phyloP scores from a whole-genome alignment of 2,888 invertebrate genomes.

The Cantharis flavilabris region DNA sequence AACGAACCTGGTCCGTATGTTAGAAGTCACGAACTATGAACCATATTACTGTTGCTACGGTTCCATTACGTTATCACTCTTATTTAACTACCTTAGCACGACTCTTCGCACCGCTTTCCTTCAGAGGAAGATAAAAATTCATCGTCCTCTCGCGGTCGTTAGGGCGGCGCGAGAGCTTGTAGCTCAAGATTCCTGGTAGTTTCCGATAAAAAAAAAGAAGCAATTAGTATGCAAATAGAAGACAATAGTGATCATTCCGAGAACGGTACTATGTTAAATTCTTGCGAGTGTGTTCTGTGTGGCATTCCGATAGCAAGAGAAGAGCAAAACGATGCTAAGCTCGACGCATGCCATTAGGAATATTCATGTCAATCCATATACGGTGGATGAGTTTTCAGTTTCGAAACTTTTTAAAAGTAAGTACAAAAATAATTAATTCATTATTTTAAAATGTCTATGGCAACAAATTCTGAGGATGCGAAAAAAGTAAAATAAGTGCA shows the following conservation, averaged over 20 bases:
- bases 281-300: constrained; percentile 27
- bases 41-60: constrained; percentile 35
- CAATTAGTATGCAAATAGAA: constrained; percentile 29
- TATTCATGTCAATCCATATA: constrained; percentile 30
- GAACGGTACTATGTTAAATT: constrained; percentile 28
- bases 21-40: constrained; percentile 46
- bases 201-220: neutral
- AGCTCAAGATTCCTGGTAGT: neutral
- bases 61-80: constrained; percentile 27
- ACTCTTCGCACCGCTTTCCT: constrained; percentile 21
- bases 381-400: constrained; percentile 15
- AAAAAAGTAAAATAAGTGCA: constrained; percentile 40
- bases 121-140: neutral
- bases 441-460: neutral
- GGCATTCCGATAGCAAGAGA: constrained; percentile 26
- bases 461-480: constrained; percentile 10
- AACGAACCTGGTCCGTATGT: constrained; percentile 38
- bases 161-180: too few relatives aligned
- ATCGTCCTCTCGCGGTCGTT: neutral
- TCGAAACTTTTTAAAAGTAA: constrained; percentile 12
- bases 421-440: neutral
- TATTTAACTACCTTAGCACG: constrained; percentile 30
- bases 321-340: constrained; percentile 25
- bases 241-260: constrained; percentile 29
- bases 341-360: constrained; percentile 28